A percentile compares a stretch with the other conserved stretches of the same genome.
phyloP scores from a whole-genome alignment of 2,797 vertebrate genomes.

The Toxotes lorentzi region DNA sequence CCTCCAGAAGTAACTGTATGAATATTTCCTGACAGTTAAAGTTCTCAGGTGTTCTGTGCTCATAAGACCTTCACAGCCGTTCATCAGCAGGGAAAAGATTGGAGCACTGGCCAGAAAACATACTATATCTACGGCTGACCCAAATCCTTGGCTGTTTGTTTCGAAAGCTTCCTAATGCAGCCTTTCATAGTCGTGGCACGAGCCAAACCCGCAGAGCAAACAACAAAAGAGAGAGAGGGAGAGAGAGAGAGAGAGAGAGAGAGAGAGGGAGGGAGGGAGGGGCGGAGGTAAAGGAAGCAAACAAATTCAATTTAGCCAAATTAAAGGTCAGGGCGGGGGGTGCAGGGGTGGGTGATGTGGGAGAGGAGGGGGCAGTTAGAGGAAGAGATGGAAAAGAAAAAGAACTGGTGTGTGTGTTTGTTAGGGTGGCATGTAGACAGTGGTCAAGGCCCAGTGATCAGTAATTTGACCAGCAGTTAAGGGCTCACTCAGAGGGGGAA shows the following conservation, averaged over 20 bases:
- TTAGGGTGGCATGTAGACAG: slow-evolving; percentile 37
- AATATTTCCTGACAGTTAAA: background rate
- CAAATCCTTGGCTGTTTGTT: slow-evolving; percentile 71
- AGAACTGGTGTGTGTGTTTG: slow-evolving; percentile 6
- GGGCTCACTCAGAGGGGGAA: slow-evolving; percentile 37
- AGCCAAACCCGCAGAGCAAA: slow-evolving; percentile 53
- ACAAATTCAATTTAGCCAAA: slow-evolving; percentile 75
- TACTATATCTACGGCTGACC: slow-evolving; percentile 44
- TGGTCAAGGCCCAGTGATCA: slow-evolving; percentile 69
- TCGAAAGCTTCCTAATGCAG: slow-evolving; percentile 58
- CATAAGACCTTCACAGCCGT: background rate
- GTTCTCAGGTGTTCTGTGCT: slow-evolving; percentile 11
- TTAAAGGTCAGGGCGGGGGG: slow-evolving; percentile 71
- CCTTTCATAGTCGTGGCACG: slow-evolving; percentile 50
- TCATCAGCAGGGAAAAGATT: slow-evolving; percentile 35
- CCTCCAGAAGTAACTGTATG: background rate
- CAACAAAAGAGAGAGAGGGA: slow-evolving; percentile 36
- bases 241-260: background rate
- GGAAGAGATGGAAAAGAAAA: slow-evolving; percentile 4
- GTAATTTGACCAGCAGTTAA: slow-evolving; percentile 68
- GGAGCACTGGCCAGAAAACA: slow-evolving; percentile 59
- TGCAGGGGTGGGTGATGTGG: slow-evolving; percentile 11
- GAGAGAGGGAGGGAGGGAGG: background rate
- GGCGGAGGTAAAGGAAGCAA: slow-evolving; percentile 48
- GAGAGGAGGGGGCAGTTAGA: slow-evolving; percentile 10